Conservation (phyloP, 2,797 vertebrate species). For the Molossus molossus region DNA sequence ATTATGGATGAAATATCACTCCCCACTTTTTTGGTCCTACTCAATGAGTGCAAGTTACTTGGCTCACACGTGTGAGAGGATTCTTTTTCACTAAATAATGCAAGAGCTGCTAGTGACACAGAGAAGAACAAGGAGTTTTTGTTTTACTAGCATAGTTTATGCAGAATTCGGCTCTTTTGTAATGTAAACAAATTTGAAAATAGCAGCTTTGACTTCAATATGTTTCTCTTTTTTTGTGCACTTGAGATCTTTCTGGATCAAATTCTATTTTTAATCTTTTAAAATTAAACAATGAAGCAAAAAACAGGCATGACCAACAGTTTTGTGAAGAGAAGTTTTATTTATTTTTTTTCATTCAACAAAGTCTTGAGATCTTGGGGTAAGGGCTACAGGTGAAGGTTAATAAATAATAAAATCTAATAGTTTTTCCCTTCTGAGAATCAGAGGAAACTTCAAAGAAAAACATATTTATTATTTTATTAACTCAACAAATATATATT, state of each 20-base stretch:
- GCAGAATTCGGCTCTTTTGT: constrained; percentile 34
- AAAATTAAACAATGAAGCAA: constrained; percentile 25
- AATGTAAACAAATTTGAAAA: constrained; percentile 59
- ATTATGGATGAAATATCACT: constrained; percentile 58
- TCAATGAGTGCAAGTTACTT: constrained; percentile 44
- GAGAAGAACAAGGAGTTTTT: constrained; percentile 57
- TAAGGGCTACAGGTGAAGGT: neutral
- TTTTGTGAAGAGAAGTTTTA: neutral
- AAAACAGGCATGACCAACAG: neutral
- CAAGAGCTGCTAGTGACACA: constrained; percentile 53
- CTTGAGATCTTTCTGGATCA: neutral
- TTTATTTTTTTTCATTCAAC: neutral
- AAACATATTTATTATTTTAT: constrained; percentile 18
- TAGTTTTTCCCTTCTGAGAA: neutral
- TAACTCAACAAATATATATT: neutral
- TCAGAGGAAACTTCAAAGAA: neutral
- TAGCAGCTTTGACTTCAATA: constrained; percentile 21
- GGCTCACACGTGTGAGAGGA: neutral
- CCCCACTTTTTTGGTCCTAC: neutral
- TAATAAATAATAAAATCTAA: neutral
- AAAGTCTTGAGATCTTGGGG: neutral
- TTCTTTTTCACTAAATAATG: constrained; percentile 81
- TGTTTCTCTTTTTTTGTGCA: constrained; percentile 12
- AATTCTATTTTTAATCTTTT: constrained; percentile 55
- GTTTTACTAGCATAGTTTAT: constrained; percentile 12